These are phyloP conservation scores for Parapsyche elsis DNA, from an alignment of 1,140 invertebrate species.

Conservation along the genomic window DNA sequence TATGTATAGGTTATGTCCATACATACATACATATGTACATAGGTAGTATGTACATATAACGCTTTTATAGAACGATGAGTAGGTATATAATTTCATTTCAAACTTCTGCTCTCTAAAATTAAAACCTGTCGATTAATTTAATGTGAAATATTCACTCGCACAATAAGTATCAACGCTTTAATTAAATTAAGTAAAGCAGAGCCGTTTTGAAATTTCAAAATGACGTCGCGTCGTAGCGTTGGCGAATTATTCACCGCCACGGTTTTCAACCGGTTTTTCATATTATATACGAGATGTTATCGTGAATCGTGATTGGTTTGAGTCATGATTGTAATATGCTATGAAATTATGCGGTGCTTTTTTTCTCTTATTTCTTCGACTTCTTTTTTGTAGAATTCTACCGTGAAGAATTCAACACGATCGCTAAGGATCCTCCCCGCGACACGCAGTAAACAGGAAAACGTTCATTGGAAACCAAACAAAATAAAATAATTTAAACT, in stretches of 20 bases:
- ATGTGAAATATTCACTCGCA: no score
- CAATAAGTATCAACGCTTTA: no score
- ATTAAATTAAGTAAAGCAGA: no score
- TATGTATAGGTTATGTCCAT: no score
- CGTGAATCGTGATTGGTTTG: slow-evolving; percentile 19
- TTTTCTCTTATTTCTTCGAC: no score
- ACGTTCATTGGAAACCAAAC: neutral
- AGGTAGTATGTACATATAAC: neutral
- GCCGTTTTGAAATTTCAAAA: neutral
- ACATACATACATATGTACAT: no score
- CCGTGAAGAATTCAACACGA: neutral
- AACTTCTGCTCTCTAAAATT: no score
- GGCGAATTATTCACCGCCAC: neutral
- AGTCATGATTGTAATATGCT: slow-evolving; percentile 23
- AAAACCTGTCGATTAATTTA: no score
- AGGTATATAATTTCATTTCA: no score
- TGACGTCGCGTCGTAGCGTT: neutral
- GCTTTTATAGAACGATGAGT: no score
- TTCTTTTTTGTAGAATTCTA: neutral
- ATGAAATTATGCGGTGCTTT: neutral
- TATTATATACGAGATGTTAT: slow-evolving; percentile 8
- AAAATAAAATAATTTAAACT: no score
- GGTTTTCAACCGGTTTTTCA: slow-evolving; percentile 22
- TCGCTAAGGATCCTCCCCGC: no score
- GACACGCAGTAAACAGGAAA: neutral